A percentile compares a stretch with the other conserved stretches of the same genome.
phyloP scores from a whole-genome alignment of 1,140 invertebrate species.

The Zaprionus inermis region DNA sequence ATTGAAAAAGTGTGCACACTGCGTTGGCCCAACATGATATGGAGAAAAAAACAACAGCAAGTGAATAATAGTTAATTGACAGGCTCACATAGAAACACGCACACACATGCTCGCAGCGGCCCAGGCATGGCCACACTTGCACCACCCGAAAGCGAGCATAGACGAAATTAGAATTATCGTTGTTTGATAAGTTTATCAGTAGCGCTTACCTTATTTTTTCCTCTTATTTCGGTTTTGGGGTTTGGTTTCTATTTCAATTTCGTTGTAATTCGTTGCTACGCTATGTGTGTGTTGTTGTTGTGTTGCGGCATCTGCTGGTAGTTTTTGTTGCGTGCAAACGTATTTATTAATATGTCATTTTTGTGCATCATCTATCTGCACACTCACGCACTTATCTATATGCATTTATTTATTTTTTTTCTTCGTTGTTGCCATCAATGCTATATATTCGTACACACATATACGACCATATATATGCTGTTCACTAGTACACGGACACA shows the following conservation, averaged over 20 bases:
- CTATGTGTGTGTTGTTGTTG: slow-evolving; percentile 11
- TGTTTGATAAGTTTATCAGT: slow-evolving; percentile 76
- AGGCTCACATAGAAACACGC: neutral
- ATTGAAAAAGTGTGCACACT: slow-evolving; percentile 26
- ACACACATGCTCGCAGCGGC: neutral
- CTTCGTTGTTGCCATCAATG: slow-evolving; percentile 54
- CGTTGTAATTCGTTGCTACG: slow-evolving; percentile 21
- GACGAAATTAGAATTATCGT: slow-evolving; percentile 70
- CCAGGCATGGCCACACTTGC: neutral
- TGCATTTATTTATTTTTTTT: slow-evolving; percentile 67
- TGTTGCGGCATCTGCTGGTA: slow-evolving; percentile 29
- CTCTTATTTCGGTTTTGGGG: slow-evolving; percentile 4
- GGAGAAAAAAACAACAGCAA: slow-evolving; percentile 12
- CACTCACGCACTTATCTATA: slow-evolving; percentile 49
- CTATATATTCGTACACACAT: slow-evolving; percentile 23
- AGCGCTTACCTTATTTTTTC: slow-evolving; percentile 51
- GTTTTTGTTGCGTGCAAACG: slow-evolving; percentile 25
- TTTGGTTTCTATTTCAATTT: slow-evolving; percentile 11
- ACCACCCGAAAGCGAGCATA: slow-evolving; percentile 10
- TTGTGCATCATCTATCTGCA: slow-evolving; percentile 64
- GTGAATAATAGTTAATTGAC: neutral
- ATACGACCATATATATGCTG: slow-evolving; percentile 23
- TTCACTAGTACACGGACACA: slow-evolving; percentile 50
- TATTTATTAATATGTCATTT: slow-evolving; percentile 52
- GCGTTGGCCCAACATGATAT: slow-evolving; percentile 31